Conservation (phyloP, 30 jellyfish, hydroid and myxozoan genomes). For the Catostylus mosaicus region DNA sequence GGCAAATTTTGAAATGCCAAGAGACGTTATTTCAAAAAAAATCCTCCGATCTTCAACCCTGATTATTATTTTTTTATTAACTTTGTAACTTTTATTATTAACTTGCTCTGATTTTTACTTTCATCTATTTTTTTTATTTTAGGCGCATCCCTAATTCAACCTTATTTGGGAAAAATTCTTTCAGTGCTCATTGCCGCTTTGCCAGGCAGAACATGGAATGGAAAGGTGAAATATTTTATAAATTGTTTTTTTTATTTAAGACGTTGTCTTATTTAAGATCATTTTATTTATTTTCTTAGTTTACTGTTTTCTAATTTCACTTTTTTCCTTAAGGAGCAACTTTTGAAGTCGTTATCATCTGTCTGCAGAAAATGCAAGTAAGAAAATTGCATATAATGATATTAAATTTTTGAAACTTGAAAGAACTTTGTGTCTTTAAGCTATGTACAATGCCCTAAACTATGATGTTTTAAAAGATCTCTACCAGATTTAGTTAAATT, state of each 20-base stretch:
- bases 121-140: background rate
- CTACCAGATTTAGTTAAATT: too few species aligned
- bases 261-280: background rate
- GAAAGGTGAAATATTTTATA: slow-evolving; percentile 66
- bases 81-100: too few species aligned
- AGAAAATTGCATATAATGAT: background rate
- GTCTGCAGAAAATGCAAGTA: slow-evolving; percentile 75
- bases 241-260: background rate
- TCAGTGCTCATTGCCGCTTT: slow-evolving; percentile 37
- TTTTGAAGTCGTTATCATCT: slow-evolving; percentile 72
- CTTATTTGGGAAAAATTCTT: slow-evolving; percentile 65
- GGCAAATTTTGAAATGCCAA: too few species aligned
- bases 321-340: slow-evolving; percentile 44
- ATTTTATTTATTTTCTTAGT: background rate
- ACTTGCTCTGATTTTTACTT: too few species aligned
- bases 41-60: too few species aligned
- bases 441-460: too few species aligned
- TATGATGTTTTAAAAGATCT: too few species aligned
- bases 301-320: background rate
- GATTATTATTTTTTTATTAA: too few species aligned
- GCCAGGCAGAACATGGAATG: slow-evolving; percentile 95
- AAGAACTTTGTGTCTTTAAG: too few species aligned
- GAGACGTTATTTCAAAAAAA: too few species aligned
- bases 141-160: slow-evolving; percentile 79
- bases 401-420: background rate